These are phyloP conservation scores for Trissoscelio sp. DNA, from an alignment of 2,888 invertebrate species.

Conservation along the genomic window DNA sequence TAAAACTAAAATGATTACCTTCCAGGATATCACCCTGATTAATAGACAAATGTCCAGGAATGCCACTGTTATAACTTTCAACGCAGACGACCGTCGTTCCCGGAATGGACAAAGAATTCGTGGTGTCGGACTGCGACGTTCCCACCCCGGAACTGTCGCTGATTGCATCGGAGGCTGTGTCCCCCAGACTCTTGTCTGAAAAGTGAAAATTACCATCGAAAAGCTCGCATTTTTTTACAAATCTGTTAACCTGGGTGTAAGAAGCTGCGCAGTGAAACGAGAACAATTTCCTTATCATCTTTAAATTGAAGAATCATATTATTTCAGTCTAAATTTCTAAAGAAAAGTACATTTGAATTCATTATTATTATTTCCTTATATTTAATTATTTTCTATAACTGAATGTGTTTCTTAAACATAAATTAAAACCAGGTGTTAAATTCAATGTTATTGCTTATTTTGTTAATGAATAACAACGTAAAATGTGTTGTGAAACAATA, in stretches of 20 bases:
- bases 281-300: neutral
- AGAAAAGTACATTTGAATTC: neutral
- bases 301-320: neutral
- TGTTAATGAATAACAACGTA: too few species aligned
- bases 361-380: neutral
- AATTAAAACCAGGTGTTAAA: neutral
- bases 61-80: conserved; percentile 90
- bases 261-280: neutral
- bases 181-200: conserved; percentile 95
- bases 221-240: neutral
- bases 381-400: neutral
- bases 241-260: conserved; percentile 2
- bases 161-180: conserved; percentile 93
- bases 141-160: conserved; percentile 97
- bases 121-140: conserved; percentile 93
- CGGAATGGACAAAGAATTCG: conserved; percentile 90
- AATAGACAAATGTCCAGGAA: conserved; percentile 91
- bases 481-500: conserved; percentile 5
- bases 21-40: conserved; percentile 96
- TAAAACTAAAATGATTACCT: conserved; percentile 84
- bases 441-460: neutral
- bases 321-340: neutral
- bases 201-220: conserved; percentile 72
- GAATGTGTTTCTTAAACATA: neutral
- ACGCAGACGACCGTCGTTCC: conserved; percentile 94